These are phyloP conservation scores for Silurus meridionalis DNA, from an alignment of 2,113 vertebrate genomes.

Conservation along the genomic window DNA sequence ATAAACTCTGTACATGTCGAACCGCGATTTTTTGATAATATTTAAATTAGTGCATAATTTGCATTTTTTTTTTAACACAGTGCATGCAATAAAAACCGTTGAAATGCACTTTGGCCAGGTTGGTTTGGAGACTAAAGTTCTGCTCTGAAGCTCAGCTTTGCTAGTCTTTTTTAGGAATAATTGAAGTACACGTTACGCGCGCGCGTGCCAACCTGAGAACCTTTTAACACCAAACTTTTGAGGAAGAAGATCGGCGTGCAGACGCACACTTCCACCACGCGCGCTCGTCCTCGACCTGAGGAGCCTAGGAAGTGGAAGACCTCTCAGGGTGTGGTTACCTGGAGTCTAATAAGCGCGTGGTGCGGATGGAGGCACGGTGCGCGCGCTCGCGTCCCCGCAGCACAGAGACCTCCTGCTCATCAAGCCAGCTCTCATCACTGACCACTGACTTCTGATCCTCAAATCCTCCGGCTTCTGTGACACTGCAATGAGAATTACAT, in stretches of 20 bases:
- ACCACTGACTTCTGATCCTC: constrained; percentile 7
- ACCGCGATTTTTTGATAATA: not conserved
- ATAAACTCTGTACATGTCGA: not conserved
- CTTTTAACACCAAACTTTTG: too few relatives aligned
- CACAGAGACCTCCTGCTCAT: constrained; percentile 11
- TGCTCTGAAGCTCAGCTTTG: too few relatives aligned
- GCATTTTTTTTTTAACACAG: too few relatives aligned
- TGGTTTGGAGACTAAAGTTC: too few relatives aligned
- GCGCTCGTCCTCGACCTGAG: not conserved
- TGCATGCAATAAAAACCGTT: too few relatives aligned
- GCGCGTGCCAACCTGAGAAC: too few relatives aligned
- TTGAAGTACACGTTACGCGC: too few relatives aligned
- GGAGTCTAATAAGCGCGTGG: not conserved
- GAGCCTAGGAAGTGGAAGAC: not conserved
- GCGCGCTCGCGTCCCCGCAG: not conserved
- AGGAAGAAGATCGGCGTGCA: not conserved
- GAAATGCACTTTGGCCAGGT: not conserved
- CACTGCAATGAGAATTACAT: not conserved
- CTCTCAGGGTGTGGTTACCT: not conserved
- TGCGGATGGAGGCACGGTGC: not conserved
- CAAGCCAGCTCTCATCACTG: constrained; percentile 59
- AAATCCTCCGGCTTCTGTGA: not conserved
- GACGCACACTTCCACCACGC: not conserved
- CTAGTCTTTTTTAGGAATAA: too few relatives aligned
- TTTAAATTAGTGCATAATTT: not conserved